Percentiles rank a stretch among this genome's conserved stretches.
Conservation (phyloP, 2,888 invertebrate genomes). For the Dexiosoma caninum region DNA sequence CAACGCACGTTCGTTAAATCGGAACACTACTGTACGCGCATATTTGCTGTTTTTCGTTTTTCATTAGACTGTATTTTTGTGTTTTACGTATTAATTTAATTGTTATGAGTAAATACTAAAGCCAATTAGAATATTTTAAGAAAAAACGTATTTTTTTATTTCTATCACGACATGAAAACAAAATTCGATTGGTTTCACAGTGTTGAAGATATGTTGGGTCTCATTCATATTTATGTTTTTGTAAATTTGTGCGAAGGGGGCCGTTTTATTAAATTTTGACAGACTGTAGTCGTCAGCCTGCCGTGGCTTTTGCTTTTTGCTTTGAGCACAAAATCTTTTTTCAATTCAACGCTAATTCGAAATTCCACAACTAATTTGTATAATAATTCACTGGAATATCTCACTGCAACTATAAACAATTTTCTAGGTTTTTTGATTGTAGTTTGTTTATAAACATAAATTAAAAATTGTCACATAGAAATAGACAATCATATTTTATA, state of each 20-base stretch:
- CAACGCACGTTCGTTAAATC: too few relatives aligned
- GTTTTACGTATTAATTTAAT: neutral
- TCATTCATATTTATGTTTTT: too few relatives aligned
- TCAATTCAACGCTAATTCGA: neutral
- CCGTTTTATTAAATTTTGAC: too few relatives aligned
- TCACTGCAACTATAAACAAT: neutral
- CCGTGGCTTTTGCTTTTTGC: neutral
- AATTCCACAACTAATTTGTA: neutral
- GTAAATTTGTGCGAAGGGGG: too few relatives aligned
- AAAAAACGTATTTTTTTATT: neutral
- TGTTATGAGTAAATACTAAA: neutral
- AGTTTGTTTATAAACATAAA: slow-evolving; percentile 50
- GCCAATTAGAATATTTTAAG: slow-evolving; percentile 15
- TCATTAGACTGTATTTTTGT: neutral
- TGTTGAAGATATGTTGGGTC: too few relatives aligned
- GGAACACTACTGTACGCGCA: too few relatives aligned
- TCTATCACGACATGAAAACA: neutral
- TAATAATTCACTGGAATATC: neutral
- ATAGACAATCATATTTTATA: slow-evolving; percentile 36
- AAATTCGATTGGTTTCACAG: too few relatives aligned
- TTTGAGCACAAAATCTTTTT: neutral
- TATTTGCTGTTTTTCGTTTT: neutral
- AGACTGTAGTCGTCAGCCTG: neutral
- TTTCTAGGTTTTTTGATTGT: neutral
- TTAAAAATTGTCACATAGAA: slow-evolving; percentile 52